phyloP scores from a whole-genome alignment of 2,797 vertebrate species.

The Typhlichthys subterraneus region DNA sequence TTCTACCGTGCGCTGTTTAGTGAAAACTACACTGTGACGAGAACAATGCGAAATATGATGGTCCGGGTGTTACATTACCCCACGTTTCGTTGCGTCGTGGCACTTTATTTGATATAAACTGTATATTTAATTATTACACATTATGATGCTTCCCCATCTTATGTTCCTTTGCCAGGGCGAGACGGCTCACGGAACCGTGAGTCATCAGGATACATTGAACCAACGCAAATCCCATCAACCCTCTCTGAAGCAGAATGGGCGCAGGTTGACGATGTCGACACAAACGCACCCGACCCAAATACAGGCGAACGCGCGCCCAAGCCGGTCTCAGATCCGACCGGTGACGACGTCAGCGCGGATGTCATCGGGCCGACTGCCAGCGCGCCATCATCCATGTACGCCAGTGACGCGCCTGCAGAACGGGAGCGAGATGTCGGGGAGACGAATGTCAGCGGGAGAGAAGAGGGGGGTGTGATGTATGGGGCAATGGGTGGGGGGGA shows the following conservation, averaged over 20 bases:
- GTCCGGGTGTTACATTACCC: too few relatives aligned
- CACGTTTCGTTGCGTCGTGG: too few relatives aligned
- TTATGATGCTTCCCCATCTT: neutral
- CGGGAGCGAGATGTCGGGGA: conserved; percentile 44
- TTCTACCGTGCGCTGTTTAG: conserved; percentile 1
- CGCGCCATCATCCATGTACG: conserved; percentile 32
- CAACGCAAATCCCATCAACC: neutral
- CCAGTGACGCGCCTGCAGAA: conserved; percentile 28
- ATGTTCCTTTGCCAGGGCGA: conserved; percentile 38
- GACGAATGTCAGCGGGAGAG: conserved; percentile 36
- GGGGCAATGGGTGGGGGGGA: conserved; percentile 1
- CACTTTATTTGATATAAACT: too few relatives aligned
- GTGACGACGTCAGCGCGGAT: conserved; percentile 38
- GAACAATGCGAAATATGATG: neutral
- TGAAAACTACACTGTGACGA: neutral
- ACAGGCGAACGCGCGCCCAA: conserved; percentile 41
- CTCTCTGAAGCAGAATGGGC: neutral
- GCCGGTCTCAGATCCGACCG: conserved; percentile 39
- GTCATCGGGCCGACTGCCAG: conserved; percentile 31
- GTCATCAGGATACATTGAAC: conserved; percentile 3
- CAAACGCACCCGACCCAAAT: conserved; percentile 26
- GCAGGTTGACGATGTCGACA: conserved; percentile 33
- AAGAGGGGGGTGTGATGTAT: conserved; percentile 38
- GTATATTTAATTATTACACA: too few relatives aligned
- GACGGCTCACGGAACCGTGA: neutral